Evolutionary conservation across 2,888 invertebrate genomes (phyloP).

Genomic region (Lordiphosa andalusiaca): DNA sequence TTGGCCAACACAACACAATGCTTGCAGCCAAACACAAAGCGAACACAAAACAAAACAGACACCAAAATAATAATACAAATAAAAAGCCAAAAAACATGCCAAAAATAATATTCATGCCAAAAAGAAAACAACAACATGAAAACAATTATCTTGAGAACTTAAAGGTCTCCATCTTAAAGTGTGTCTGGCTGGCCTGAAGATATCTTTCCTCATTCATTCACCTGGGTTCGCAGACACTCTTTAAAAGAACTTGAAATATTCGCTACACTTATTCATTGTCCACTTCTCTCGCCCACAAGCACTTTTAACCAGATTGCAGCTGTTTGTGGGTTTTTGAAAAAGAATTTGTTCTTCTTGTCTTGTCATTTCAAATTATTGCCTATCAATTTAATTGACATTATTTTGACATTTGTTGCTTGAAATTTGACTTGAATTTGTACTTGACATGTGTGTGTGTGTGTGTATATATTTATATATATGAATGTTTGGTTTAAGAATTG

Average conservation of each 20-base stretch:
- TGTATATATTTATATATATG: too few species aligned
- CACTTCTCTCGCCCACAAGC: conserved; percentile 4
- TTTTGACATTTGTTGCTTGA: conserved; percentile 5
- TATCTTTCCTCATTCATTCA: conserved; percentile 17
- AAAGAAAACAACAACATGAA: conserved; percentile 11
- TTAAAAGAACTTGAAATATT: not conserved
- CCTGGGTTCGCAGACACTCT: too few species aligned
- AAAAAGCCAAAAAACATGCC: conserved; percentile 73
- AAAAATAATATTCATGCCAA: conserved; percentile 64
- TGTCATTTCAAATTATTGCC: conserved; percentile 48
- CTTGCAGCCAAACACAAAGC: conserved; percentile 42
- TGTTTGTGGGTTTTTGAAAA: conserved; percentile 17
- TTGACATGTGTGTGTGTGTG: conserved; percentile 1
- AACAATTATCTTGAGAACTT: conserved; percentile 32
- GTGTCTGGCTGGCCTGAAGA: conserved; percentile 40
- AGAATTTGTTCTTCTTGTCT: conserved; percentile 19
- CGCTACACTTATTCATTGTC: conserved; percentile 9
- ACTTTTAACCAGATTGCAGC: conserved; percentile 16
- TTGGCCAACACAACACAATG: conserved; percentile 51
- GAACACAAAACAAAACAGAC: conserved; percentile 26
- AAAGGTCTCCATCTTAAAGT: conserved; percentile 8
- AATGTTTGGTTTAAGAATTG: conserved; percentile 4
- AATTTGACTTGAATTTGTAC: not conserved
- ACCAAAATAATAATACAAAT: conserved; percentile 37
- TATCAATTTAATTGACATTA: conserved; percentile 33